Evolutionary conservation across 2,797 vertebrate genomes (phyloP), one percentile per base, ranked within the genome.

Genomic region (Sorex maritimensis): DNA sequence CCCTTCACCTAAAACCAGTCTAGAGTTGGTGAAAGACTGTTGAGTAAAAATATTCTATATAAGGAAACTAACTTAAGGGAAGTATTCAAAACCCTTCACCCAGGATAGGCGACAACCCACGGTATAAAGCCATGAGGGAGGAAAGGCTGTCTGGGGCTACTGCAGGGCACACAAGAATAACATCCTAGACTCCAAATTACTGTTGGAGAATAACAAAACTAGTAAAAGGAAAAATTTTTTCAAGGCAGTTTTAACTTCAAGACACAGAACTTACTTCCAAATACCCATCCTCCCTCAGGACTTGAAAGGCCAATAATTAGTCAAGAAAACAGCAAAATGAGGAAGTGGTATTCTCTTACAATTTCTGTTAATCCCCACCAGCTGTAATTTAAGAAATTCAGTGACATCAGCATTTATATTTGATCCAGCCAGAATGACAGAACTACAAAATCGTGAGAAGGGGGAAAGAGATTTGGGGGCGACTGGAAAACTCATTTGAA

Each of bases 351-450:
- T 90, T 88, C 92, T 84, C 91, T 95, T 90, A 95, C 92, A 77
- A 94, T 96, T 95, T 96, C 96, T 95, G 96, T 94, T 95, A 96
- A 97, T 96, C 95, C 94, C 96, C 95, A 93, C 87, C 96, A 96
- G 97, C 96, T 96, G 97, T 93, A 94, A 95, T 97, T 93, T 88
- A 95, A 94, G 90, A 89, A 93, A 90, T 73, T 90, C 71, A 65
- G 78, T 86, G 82, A 90, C 71, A 46, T 92, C 96, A 96, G 96
- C 13, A 88, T 95, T 96, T 90, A 71, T 89, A 67, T 81, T 67
- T 49, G 38, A 93, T 72, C 84, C 90, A 92, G 28, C 19, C 28
- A 92, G 63, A 71, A 91, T 10, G 86, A 95, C 93, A 95, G 81
- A 95, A 93, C 24, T 24, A 41, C n/a, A 85, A 81, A 93, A 89